A percentile compares a stretch with the other conserved stretches of the same genome.
Evolutionary conservation across 2,113 vertebrate genomes (phyloP).

Genomic region (Herpetotheres cachinnans): DNA sequence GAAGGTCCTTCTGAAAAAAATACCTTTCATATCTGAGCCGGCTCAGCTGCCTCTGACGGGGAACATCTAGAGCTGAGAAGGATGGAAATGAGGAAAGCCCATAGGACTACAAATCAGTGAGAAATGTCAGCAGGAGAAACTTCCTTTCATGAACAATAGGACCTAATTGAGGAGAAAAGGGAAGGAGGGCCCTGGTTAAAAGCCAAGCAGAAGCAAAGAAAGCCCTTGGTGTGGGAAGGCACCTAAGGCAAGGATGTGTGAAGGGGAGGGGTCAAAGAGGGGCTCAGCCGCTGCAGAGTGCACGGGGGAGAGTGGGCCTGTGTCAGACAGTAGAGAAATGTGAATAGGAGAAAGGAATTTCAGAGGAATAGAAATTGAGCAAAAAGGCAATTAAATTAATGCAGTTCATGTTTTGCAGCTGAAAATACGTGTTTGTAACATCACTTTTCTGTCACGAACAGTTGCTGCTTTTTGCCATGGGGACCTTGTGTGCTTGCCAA

Average conservation of each 20-base stretch:
- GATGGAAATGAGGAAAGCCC: neutral
- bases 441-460: neutral
- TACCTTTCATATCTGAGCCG: neutral
- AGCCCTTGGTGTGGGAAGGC: neutral
- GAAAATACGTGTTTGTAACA: neutral
- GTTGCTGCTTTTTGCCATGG: neutral
- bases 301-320: fast-evolving
- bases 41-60: neutral
- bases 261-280: neutral
- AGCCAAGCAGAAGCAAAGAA: neutral
- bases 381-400: neutral
- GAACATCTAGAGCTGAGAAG: neutral
- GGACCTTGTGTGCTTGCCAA: neutral
- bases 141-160: neutral
- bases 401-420: neutral
- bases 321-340: neutral
- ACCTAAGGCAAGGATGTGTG: neutral
- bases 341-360: neutral
- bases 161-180: neutral
- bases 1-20: neutral
- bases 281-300: neutral
- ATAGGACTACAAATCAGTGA: neutral
- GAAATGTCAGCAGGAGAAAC: neutral
- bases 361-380: neutral
- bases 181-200: neutral